Evolutionary conservation across 2,113 vertebrate species (phyloP), one percentile per base, ranked within the genome.

Genomic region (Cnemophilus loriae): DNA sequence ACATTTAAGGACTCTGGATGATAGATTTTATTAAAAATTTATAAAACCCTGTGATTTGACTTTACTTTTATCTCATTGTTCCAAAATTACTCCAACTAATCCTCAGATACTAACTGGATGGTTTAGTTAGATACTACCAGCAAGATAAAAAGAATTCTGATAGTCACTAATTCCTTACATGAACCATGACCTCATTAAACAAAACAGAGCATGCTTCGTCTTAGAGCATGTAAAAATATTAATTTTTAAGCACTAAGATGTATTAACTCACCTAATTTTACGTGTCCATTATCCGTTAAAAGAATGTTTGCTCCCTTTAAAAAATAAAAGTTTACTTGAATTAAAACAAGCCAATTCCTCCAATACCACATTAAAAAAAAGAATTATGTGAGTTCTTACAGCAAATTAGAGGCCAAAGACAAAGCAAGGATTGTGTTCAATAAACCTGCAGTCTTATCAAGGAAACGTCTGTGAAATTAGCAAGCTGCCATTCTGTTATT

Each of bases 241-340:
- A 17, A 13, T 27, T 55, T 64, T 74, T 41, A 47, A 88, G 46
- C 14, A 68, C 10, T 13, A 39, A 68, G 27, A 30, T 71, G 14
- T 27, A 93, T 73, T 52, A 77, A 98, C 98, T 99, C 97, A 99
- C 99, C 99, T 96, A 99, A 97, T 97, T 99, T 99, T 93, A 99
- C 98, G 65, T 99, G 99, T 87, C 99, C 99, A 61, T 99, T 99
- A 98, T 99, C 99, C 23, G 99, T 99, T 97, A 99, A 97, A 59
- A 99, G 98, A 97, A 99, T 99, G 98, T 99, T 99, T 97, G 99
- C 99, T 95, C 99, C 99, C 99, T 99, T 98, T 84, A 97, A 97
- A 64, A 97, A 97, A 87, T 88, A 84, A 93, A 97, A 95, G 89
- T 10, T 49, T 23, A 94, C 30, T 80, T 88, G 21, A 89, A 97